Evolutionary conservation across 2,888 invertebrate genomes (phyloP).

Genomic region (Ophion slaviceki): DNA sequence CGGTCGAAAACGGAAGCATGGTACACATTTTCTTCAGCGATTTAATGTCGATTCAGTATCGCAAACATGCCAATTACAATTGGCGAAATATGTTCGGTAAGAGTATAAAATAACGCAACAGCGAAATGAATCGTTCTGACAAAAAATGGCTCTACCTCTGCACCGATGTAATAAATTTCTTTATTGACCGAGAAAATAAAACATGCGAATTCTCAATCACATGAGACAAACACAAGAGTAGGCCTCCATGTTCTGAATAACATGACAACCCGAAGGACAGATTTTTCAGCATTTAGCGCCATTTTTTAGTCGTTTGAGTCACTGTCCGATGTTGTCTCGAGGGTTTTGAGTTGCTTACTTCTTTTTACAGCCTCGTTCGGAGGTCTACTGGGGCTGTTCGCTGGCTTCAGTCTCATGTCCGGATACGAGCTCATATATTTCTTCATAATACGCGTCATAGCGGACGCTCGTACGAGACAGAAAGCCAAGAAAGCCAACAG

Average conservation of each 20-base stretch:
- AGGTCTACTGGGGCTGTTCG: constrained; percentile 88
- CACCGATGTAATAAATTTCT: constrained; percentile 11
- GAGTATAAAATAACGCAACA: constrained; percentile 44
- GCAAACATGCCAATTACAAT: constrained; percentile 88
- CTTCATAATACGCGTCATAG: constrained; percentile 85
- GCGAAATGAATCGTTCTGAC: not conserved
- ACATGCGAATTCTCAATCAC: not conserved
- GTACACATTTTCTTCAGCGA: constrained; percentile 88
- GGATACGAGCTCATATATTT: constrained; percentile 88
- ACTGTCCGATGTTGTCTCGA: not conserved
- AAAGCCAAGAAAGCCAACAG: constrained; percentile 38
- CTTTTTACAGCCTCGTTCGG: constrained; percentile 88
- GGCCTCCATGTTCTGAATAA: not conserved
- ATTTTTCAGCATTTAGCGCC: constrained; percentile 12
- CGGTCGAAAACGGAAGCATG: constrained; percentile 85
- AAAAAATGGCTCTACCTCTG: not conserved
- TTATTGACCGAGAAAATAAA: not conserved
- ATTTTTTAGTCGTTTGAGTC: not conserved
- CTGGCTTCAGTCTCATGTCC: constrained; percentile 89
- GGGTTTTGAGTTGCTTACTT: constrained; percentile 3
- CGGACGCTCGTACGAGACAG: constrained; percentile 60
- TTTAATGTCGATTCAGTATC: constrained; percentile 87
- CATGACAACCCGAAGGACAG: not conserved
- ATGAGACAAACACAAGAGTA: not conserved
- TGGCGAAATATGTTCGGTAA: constrained; percentile 90